phyloP scores from a whole-genome alignment of 2,113 vertebrate genomes.

The Gnathonemus longibarbis region DNA sequence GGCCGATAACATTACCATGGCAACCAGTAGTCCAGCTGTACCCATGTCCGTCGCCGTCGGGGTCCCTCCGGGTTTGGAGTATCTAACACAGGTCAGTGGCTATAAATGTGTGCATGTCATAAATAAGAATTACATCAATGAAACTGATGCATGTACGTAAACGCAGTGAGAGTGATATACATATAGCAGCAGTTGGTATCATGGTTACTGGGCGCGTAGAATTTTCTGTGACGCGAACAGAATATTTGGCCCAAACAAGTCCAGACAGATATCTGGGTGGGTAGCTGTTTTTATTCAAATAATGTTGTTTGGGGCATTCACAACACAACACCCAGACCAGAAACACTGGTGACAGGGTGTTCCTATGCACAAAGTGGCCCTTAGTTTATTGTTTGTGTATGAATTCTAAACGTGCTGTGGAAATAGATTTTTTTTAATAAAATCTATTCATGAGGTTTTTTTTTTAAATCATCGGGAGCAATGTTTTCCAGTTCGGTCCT shows the following conservation, averaged over 20 bases:
- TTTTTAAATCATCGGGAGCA: not conserved
- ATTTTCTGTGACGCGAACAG: not conserved
- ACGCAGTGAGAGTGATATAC: not conserved
- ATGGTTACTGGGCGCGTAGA: not conserved
- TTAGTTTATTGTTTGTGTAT: not conserved
- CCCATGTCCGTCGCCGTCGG: conserved; percentile 45
- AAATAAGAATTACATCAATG: not conserved
- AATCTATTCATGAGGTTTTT: too few relatives aligned
- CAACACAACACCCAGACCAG: not conserved
- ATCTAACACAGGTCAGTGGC: conserved; percentile 68
- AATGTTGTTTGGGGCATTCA: not conserved
- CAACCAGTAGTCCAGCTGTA: conserved; percentile 36
- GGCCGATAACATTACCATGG: not conserved
- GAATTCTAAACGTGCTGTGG: not conserved
- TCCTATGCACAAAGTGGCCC: not conserved
- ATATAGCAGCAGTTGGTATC: not conserved
- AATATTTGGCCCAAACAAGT: not conserved
- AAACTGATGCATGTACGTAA: not conserved
- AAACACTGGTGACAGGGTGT: not conserved
- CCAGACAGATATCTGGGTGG: not conserved
- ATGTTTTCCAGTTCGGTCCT: not conserved
- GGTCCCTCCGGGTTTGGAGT: conserved; percentile 71
- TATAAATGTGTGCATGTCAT: not conserved
- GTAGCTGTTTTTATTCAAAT: not conserved
- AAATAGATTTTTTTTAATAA: too few relatives aligned